These are phyloP conservation scores for Melozone crissalis DNA, from an alignment of 2,113 vertebrate genomes.

Conservation along the genomic window DNA sequence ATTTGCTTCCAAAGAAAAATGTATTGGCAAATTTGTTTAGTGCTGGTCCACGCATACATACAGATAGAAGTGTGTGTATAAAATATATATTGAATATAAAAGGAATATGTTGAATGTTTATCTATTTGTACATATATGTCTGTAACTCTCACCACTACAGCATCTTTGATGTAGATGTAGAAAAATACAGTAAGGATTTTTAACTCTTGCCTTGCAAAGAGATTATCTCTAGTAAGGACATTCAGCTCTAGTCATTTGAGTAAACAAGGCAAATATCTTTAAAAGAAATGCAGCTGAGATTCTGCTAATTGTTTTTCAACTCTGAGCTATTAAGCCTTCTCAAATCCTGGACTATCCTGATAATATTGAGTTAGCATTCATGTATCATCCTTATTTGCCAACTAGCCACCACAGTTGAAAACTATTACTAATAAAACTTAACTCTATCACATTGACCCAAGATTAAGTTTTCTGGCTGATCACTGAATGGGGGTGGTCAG, in stretches of 20 bases:
- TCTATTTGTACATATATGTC: not conserved
- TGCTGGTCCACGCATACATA: not conserved
- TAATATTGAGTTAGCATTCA: not conserved
- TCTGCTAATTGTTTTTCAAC: constrained; percentile 4
- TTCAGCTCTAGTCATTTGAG: not conserved
- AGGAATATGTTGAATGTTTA: not conserved
- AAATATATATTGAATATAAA: not conserved
- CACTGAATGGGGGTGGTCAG: not conserved
- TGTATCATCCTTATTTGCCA: not conserved
- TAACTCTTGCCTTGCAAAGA: not conserved
- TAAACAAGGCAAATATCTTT: not conserved
- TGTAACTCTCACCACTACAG: not conserved
- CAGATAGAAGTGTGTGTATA: not conserved
- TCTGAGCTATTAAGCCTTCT: not conserved
- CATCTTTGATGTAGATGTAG: not conserved
- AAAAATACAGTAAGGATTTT: constrained; percentile 5
- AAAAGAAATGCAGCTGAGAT: not conserved
- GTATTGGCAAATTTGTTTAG: not conserved
- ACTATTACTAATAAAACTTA: not conserved
- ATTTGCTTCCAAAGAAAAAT: constrained; percentile 19
- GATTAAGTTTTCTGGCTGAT: constrained; percentile 30
- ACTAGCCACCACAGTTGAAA: not conserved
- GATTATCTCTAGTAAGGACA: not conserved
- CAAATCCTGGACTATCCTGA: not conserved
- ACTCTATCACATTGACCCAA: not conserved